Conservation (phyloP, 2,888 invertebrate species). For the Leptinotarsa peninsularis region DNA sequence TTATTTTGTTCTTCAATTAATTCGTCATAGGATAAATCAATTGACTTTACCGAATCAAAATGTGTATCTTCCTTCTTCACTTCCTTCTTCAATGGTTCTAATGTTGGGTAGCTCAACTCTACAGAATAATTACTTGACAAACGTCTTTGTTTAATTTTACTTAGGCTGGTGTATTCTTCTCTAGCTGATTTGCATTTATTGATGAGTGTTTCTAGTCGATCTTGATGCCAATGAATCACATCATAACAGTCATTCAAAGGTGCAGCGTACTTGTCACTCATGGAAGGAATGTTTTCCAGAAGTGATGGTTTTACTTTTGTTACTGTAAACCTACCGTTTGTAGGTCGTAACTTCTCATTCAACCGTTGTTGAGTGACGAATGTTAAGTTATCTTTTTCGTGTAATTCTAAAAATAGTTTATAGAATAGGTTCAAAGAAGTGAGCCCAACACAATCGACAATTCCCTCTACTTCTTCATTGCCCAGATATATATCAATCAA, state of each 20-base stretch:
- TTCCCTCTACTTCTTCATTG: constrained; percentile 66
- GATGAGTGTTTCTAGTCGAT: constrained; percentile 65
- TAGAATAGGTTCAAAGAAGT: constrained; percentile 72
- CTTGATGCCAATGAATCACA: constrained; percentile 72
- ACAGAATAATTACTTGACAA: constrained; percentile 33
- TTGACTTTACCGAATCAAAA: constrained; percentile 18
- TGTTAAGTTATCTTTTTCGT: constrained; percentile 68
- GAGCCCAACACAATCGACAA: constrained; percentile 69
- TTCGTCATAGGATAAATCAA: constrained; percentile 52
- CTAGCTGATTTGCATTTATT: constrained; percentile 55
- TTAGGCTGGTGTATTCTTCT: constrained; percentile 54
- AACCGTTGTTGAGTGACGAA: constrained; percentile 45
- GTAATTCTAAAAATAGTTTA: constrained; percentile 72
- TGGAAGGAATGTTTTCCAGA: not conserved
- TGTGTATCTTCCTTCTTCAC: not conserved
- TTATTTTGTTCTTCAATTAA: constrained; percentile 52
- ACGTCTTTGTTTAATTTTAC: constrained; percentile 21
- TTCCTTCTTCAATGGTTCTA: not conserved
- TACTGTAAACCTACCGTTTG: constrained; percentile 63
- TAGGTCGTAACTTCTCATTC: constrained; percentile 46
- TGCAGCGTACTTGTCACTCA: constrained; percentile 59
- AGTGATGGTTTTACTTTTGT: constrained; percentile 29
- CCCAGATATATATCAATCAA: constrained; percentile 67
- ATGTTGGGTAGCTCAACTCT: not conserved
- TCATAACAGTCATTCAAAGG: constrained; percentile 68